Evolutionary conservation across 1,140 invertebrate species (phyloP).

Genomic region (Cephus cinctus): DNA sequence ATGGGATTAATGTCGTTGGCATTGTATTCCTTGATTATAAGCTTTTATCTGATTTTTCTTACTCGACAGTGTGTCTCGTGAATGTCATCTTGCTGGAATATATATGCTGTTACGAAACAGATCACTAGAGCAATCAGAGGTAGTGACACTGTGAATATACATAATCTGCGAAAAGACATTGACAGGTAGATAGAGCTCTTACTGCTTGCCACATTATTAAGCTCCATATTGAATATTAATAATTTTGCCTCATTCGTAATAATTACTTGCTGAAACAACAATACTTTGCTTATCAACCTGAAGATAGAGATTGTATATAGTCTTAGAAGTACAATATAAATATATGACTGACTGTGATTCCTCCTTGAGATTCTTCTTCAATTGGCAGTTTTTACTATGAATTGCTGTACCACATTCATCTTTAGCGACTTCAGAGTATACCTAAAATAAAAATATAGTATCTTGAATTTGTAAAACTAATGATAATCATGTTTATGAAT

Average conservation of each 20-base stretch:
- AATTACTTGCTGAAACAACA: slow-evolving; percentile 16
- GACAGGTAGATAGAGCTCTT: slow-evolving; percentile 53
- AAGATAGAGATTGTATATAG: no score
- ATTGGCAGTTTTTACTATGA: background rate
- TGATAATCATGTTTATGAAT: background rate
- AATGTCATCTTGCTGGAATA: slow-evolving; percentile 88
- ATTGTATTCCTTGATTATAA: background rate
- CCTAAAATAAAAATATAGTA: slow-evolving; percentile 7
- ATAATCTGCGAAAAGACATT: slow-evolving; percentile 68
- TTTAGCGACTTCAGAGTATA: slow-evolving; percentile 7
- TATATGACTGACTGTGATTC: slow-evolving; percentile 23
- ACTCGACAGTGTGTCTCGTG: slow-evolving; percentile 91
- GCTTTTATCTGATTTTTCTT: slow-evolving; percentile 53
- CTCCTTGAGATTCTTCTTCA: slow-evolving; percentile 15
- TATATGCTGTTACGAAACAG: slow-evolving; percentile 83
- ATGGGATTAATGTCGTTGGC: background rate
- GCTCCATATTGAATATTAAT: slow-evolving; percentile 42
- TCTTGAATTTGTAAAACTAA: background rate
- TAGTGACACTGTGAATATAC: slow-evolving; percentile 76
- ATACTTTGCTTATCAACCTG: slow-evolving; percentile 20
- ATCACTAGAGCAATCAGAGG: slow-evolving; percentile 77
- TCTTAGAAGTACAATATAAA: slow-evolving; percentile 22
- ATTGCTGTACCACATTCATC: slow-evolving; percentile 5
- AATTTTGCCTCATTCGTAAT: slow-evolving; percentile 29
- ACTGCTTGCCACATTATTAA: slow-evolving; percentile 44